Base-by-base conservation (phyloP, 23 tunicate species). In the Trididemnum miniatum region DNA sequence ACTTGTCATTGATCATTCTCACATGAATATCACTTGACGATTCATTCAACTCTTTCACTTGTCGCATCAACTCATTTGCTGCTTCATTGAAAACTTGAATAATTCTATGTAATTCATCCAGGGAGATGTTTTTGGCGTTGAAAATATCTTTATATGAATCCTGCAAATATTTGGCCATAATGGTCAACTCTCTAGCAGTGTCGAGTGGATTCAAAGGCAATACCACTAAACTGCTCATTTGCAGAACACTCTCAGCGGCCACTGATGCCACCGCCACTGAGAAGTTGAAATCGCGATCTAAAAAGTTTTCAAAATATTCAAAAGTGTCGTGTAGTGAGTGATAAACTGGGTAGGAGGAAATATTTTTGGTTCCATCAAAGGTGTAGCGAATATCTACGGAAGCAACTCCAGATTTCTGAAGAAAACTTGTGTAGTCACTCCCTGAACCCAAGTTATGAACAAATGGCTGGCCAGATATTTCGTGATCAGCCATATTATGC, bases 321-420 rank as follows among this genome's bases (percentile, higher is more conserved):
- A 88, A 89, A 0, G 98, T 88, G 35, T 93, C 98, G 76, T 93
- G 98, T 32, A 84, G 52, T 4, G 93, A 88, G 37, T 93, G 98
- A 39, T 93, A 93, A 20, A 88, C 89, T 27, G 98, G 98, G 76
- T 93, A 93, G 0, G 98, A 93, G 3, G 97, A 78, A 5, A 83
- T 7, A 25, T 79, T 44, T 28, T 71, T 26, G 23, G 33, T 75
- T n/a, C 65, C 2, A 25, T 69, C 85, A 35, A 4, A 93, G 25
- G 92, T 93, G 40, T 93, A 93, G 71, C 98, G 72, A 4, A 93
- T 73, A 51, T 95, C 98, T n/a, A 82, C 65, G 20, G 90, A 76
- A 35, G 95, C 62, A 29, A 95, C 89, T 25, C 98, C 98, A 34
- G 90, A 34, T 62, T 72, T 77, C 51, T 95, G 98, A 7, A 89